phyloP scores from a whole-genome alignment of 2,888 invertebrate genomes.

The Xestia xanthographa region DNA sequence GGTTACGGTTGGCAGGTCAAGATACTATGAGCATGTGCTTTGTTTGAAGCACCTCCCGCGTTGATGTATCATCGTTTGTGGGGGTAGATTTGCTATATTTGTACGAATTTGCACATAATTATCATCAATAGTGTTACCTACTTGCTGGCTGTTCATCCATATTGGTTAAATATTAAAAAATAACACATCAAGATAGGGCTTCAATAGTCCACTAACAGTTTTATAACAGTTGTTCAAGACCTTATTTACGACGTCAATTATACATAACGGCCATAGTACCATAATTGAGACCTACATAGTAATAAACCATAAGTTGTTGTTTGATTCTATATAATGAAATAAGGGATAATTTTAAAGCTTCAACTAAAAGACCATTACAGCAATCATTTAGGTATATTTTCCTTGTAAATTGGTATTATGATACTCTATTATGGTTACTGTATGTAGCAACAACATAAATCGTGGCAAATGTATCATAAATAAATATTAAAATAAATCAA shows the following conservation, averaged over 20 bases:
- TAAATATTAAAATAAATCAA: neutral
- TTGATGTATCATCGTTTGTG: constrained; percentile 75
- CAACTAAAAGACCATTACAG: neutral
- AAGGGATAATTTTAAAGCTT: constrained; percentile 27
- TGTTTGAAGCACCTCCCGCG: constrained; percentile 77
- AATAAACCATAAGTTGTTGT: constrained; percentile 22
- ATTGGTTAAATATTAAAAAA: neutral
- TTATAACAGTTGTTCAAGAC: neutral
- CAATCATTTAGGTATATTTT: neutral
- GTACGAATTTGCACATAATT: constrained; percentile 23
- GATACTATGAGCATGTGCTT: constrained; percentile 76
- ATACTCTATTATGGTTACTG: neutral
- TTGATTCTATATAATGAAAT: constrained; percentile 14
- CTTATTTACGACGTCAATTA: constrained; percentile 18
- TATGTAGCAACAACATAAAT: neutral
- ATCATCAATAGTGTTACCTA: neutral
- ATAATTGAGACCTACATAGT: constrained; percentile 11
- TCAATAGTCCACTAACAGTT: neutral
- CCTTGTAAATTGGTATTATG: neutral
- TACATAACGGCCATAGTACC: constrained; percentile 13
- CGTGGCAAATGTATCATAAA: neutral
- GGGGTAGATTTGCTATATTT: constrained; percentile 69
- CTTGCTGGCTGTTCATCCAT: neutral
- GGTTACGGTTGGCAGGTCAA: constrained; percentile 72
- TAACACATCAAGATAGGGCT: neutral